phyloP scores from a whole-genome alignment of 2,888 invertebrate species.

The Troides aeacus region DNA sequence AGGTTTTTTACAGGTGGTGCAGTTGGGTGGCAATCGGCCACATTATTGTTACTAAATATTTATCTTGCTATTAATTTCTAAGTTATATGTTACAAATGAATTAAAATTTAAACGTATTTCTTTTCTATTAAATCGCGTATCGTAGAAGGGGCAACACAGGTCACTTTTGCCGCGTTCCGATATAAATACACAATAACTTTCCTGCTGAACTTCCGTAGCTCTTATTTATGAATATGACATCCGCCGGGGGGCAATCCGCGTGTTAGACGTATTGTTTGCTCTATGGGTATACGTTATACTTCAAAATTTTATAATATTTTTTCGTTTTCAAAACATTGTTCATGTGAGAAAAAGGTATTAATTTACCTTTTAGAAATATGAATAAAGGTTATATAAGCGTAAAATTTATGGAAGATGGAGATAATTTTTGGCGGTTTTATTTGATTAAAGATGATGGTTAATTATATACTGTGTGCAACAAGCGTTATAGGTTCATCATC shows the following conservation, averaged over 20 bases:
- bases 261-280: conserved; percentile 7
- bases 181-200: conserved; percentile 71
- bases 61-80: no score
- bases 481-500: no score
- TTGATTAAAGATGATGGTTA: no score
- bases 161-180: conserved; percentile 45
- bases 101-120: background rate
- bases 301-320: background rate
- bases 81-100: background rate
- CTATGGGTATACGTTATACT: conserved; percentile 11
- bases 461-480: no score
- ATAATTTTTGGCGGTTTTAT: no score
- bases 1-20: no score
- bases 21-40: no score
- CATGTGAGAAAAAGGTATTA: background rate
- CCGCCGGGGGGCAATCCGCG: conserved; percentile 46
- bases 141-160: conserved; percentile 35
- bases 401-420: no score
- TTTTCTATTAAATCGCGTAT: conserved; percentile 29
- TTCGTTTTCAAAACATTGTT: background rate
- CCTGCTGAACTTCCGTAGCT: conserved; percentile 69
- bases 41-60: no score
- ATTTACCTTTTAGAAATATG: background rate
- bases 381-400: no score
- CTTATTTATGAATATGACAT: conserved; percentile 68